Percentiles rank a stretch among this genome's conserved stretches.
phyloP scores from a whole-genome alignment of 2,888 invertebrate species.

The Strigamia transsilvanica region DNA sequence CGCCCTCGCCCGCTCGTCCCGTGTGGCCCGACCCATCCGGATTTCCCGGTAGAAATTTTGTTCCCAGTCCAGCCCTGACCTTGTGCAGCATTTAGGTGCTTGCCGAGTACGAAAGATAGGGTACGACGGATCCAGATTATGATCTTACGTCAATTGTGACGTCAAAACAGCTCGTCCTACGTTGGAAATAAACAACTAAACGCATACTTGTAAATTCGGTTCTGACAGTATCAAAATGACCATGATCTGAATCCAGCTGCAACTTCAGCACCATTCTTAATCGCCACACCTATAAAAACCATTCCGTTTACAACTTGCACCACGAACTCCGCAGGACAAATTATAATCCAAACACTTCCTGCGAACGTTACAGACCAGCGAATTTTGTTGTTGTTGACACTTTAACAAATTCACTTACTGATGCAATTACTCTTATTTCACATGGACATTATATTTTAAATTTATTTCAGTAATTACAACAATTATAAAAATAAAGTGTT shows the following conservation, averaged over 20 bases:
- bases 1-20: too few species aligned
- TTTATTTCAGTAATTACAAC: constrained; percentile 3
- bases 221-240: too few species aligned
- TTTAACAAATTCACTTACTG: neutral
- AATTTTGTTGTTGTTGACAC: constrained; percentile 1
- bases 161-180: neutral
- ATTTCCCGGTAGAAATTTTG: too few species aligned
- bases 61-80: too few species aligned
- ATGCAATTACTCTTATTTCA: constrained; percentile 2
- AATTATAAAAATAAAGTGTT: neutral
- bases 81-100: neutral
- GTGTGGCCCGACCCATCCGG: too few species aligned
- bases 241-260: constrained; percentile 53
- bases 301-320: constrained; percentile 56
- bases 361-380: constrained; percentile 56
- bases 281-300: constrained; percentile 56
- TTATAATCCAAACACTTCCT: constrained; percentile 60
- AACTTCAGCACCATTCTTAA: constrained; percentile 57
- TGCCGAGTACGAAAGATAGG: neutral
- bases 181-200: too few species aligned
- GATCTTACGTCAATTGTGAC: neutral
- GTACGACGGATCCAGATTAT: neutral
- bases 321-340: constrained; percentile 60
- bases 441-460: neutral
- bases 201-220: too few species aligned